These are phyloP conservation scores for Empidonax alnorum DNA, from an alignment of 2,113 vertebrate genomes.

Conservation along the genomic window DNA sequence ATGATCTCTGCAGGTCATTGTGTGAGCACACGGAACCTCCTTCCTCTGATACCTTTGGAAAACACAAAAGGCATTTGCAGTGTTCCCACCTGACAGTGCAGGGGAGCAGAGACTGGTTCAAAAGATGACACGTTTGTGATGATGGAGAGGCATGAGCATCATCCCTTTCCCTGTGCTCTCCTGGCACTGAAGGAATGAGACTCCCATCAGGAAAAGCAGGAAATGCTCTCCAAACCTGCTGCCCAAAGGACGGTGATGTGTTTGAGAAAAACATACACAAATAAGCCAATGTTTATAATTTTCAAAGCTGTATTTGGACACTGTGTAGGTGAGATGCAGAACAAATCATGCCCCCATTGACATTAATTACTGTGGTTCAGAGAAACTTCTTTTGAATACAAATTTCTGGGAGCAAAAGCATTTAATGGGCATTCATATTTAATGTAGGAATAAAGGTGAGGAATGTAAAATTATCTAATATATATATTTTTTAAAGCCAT, in stretches of 20 bases:
- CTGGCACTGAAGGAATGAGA: neutral
- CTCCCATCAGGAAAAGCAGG: neutral
- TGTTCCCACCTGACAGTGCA: neutral
- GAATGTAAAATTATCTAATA: neutral
- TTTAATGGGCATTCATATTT: neutral
- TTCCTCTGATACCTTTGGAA: neutral
- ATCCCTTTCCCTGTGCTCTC: neutral
- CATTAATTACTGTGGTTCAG: neutral
- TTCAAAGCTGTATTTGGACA: neutral
- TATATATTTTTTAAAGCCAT: neutral
- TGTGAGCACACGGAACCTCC: neutral
- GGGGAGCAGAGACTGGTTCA: neutral
- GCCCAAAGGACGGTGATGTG: neutral
- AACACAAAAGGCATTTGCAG: neutral
- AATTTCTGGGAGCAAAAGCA: neutral
- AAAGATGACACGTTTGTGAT: neutral
- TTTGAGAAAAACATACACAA: neutral
- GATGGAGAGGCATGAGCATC: neutral
- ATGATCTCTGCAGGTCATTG: neutral
- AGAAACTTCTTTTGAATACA: neutral
- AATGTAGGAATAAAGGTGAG: neutral
- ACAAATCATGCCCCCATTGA: neutral
- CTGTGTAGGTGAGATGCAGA: neutral
- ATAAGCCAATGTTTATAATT: neutral
- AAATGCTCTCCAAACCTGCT: neutral